phyloP scores from a whole-genome alignment of 2,113 vertebrate genomes.

The western clawed frog (Xenopus tropicalis) region DNA sequence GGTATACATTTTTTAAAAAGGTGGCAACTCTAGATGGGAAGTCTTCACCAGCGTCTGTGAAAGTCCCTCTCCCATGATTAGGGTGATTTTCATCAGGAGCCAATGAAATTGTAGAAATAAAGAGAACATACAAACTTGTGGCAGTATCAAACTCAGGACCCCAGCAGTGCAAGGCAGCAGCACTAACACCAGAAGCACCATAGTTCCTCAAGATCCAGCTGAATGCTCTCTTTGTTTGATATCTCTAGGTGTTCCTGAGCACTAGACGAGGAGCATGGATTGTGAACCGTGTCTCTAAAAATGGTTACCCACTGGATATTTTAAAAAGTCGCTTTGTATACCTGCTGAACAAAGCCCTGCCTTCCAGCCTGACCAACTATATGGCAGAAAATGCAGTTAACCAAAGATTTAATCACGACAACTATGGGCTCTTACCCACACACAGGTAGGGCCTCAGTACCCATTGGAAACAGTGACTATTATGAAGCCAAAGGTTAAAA shows the following conservation, averaged over 20 bases:
- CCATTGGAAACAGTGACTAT: too few relatives aligned
- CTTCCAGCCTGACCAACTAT: constrained; percentile 54
- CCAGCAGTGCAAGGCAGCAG: too few relatives aligned
- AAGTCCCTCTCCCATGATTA: too few relatives aligned
- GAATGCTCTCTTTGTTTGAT: not conserved
- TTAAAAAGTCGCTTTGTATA: constrained; percentile 57
- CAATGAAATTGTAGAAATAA: too few relatives aligned
- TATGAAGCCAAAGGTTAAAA: too few relatives aligned
- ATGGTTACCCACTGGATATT: constrained; percentile 66
- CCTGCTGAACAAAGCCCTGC: constrained; percentile 49
- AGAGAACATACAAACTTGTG: too few relatives aligned
- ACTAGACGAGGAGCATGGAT: constrained; percentile 69
- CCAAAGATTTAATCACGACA: constrained; percentile 64
- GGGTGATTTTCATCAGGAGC: too few relatives aligned
- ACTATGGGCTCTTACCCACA: constrained; percentile 71
- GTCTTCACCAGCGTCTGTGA: too few relatives aligned
- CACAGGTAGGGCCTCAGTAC: constrained; percentile 63
- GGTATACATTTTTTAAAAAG: too few relatives aligned
- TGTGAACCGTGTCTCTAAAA: constrained; percentile 61
- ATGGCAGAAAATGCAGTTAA: constrained; percentile 61
- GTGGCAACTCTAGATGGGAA: too few relatives aligned
- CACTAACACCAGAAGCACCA: too few relatives aligned
- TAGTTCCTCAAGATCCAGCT: not conserved
- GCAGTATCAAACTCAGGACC: too few relatives aligned
- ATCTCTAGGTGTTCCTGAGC: constrained; percentile 66